Percentiles rank a stretch among this genome's conserved stretches.
Conservation (phyloP, 2,113 vertebrate species). For the Oplegnathus fasciatus region DNA sequence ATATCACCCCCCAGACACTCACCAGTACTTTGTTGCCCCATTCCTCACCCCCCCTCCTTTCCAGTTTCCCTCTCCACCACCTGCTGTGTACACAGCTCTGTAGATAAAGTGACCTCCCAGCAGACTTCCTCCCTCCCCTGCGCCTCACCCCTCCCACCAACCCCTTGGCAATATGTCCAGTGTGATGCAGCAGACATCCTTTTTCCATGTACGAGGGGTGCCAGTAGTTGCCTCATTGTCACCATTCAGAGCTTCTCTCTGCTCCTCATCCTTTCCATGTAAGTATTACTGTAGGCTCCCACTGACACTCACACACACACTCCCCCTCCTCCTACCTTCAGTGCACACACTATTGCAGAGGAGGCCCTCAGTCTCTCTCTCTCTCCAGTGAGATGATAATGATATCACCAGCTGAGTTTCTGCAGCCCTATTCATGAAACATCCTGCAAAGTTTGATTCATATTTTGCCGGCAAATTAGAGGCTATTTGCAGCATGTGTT, state of each 20-base stretch:
- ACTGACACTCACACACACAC: constrained; percentile 1
- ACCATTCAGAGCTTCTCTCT: constrained; percentile 12
- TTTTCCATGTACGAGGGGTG: constrained; percentile 5
- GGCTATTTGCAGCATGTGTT: neutral
- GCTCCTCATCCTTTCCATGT: neutral
- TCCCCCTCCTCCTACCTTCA: neutral
- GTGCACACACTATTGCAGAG: constrained; percentile 6
- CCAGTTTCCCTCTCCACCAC: neutral
- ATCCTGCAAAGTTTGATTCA: constrained; percentile 43
- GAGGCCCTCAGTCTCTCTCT: constrained; percentile 15
- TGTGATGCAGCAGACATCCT: constrained; percentile 23
- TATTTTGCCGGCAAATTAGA: constrained; percentile 9
- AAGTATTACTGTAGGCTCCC: constrained; percentile 2
- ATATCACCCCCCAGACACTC: neutral
- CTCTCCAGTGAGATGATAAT: constrained; percentile 24
- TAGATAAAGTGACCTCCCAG: constrained; percentile 29
- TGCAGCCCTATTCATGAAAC: constrained; percentile 19
- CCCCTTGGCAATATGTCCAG: constrained; percentile 7
- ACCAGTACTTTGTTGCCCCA: neutral
- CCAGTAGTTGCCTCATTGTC: constrained; percentile 31
- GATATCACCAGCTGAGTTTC: constrained; percentile 25
- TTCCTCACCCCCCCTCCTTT: neutral
- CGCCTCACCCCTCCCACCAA: neutral
- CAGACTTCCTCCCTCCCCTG: neutral
- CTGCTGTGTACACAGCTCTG: constrained; percentile 6